Conservation (phyloP, 1,140 invertebrate species). For the Rhopalosiphum maidis region DNA sequence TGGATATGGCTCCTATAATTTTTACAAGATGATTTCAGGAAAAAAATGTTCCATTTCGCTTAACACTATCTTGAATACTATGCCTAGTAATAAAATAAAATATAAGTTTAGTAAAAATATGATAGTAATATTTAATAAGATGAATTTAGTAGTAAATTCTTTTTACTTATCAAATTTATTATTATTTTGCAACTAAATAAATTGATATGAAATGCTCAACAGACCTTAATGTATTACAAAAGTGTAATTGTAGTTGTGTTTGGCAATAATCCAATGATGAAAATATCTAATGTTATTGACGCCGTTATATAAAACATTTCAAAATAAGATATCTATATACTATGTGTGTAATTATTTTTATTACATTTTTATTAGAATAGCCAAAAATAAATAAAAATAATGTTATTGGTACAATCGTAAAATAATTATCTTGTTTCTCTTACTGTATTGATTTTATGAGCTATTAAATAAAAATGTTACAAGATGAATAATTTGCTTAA, state of each 20-base stretch:
- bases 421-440: not conserved
- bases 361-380: not conserved
- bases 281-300: slow-evolving; percentile 28
- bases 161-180: not conserved
- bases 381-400: not conserved
- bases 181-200: not conserved
- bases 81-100: no score
- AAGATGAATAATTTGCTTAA: not conserved
- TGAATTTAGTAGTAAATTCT: not conserved
- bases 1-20: no score
- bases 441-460: not conserved
- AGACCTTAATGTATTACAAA: not conserved
- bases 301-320: not conserved
- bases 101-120: no score
- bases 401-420: not conserved
- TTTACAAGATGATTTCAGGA: no score
- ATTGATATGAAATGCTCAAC: not conserved
- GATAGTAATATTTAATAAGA: not conserved
- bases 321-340: not conserved
- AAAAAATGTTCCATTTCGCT: no score
- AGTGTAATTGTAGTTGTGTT: not conserved
- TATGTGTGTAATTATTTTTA: not conserved
- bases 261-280: slow-evolving; percentile 40
- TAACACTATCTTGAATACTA: no score
- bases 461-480: not conserved